A percentile compares a stretch with the other conserved stretches of the same genome.
Conservation (phyloP, 2,888 invertebrate species). For the Chromoteleia sp. region DNA sequence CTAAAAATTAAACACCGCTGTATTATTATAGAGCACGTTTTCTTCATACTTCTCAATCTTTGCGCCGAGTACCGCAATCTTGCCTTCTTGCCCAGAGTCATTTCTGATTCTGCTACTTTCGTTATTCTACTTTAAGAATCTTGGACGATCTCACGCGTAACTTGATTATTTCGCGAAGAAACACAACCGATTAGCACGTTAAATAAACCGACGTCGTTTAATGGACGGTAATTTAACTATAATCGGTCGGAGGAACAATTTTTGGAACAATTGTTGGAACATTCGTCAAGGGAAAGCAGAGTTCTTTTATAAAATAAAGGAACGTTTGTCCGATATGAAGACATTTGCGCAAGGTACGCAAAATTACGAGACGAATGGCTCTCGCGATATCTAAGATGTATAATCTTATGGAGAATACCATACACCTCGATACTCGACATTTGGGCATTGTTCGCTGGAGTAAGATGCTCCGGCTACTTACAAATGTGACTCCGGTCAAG, state of each 20-base stretch:
- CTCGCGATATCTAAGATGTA: too few species aligned
- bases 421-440: slow-evolving; percentile 30
- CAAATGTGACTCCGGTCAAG: slow-evolving; percentile 59
- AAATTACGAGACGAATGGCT: too few species aligned
- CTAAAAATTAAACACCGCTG: background rate
- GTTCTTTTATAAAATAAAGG: too few species aligned
- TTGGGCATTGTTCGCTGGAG: slow-evolving; percentile 50
- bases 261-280: too few species aligned
- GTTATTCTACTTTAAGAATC: slow-evolving; percentile 32
- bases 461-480: slow-evolving; percentile 56
- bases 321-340: too few species aligned
- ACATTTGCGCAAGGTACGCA: too few species aligned
- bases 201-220: slow-evolving; percentile 6
- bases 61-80: slow-evolving; percentile 9
- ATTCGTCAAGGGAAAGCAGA: too few species aligned
- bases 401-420: background rate
- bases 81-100: slow-evolving; percentile 28
- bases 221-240: background rate
- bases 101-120: slow-evolving; percentile 35
- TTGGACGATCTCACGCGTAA: slow-evolving; percentile 24
- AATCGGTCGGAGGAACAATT: background rate
- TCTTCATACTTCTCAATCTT: slow-evolving; percentile 10
- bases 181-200: slow-evolving; percentile 1
- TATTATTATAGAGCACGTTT: slow-evolving; percentile 19
- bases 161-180: slow-evolving; percentile 17